Conservation (phyloP, 2,797 vertebrate genomes). For the Hozukius guyotensis region DNA sequence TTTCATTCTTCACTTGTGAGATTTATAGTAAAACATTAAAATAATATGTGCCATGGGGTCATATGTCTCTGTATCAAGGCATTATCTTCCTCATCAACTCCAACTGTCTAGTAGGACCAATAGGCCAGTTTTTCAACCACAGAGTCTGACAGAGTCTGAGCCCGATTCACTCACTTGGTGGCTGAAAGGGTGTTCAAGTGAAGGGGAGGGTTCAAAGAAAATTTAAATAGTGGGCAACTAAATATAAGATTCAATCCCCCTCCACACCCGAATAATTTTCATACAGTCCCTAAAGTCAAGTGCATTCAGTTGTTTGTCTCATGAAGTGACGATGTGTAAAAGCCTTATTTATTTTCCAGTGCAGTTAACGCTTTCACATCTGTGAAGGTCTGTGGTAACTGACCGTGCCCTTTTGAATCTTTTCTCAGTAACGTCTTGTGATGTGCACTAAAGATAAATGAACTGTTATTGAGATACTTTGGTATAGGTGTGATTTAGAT, state of each 20-base stretch:
- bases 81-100: too few species aligned
- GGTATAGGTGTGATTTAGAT: background rate
- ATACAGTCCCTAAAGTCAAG: background rate
- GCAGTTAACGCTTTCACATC: background rate
- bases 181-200: background rate
- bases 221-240: background rate
- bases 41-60: background rate
- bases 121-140: background rate
- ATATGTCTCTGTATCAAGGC: background rate
- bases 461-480: constrained; percentile 5
- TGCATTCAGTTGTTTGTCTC: background rate
- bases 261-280: background rate
- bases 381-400: background rate
- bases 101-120: background rate
- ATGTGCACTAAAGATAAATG: constrained; percentile 38
- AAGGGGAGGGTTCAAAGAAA: background rate
- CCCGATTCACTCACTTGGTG: background rate
- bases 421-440: constrained; percentile 40
- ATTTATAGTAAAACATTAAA: background rate
- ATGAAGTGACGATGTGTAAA: background rate
- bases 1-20: background rate
- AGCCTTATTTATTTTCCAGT: background rate
- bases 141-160: background rate
- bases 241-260: background rate
- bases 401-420: background rate